These are phyloP conservation scores for Sturnira hondurensis DNA, from an alignment of 2,113 vertebrate genomes.

Conservation along the genomic window DNA sequence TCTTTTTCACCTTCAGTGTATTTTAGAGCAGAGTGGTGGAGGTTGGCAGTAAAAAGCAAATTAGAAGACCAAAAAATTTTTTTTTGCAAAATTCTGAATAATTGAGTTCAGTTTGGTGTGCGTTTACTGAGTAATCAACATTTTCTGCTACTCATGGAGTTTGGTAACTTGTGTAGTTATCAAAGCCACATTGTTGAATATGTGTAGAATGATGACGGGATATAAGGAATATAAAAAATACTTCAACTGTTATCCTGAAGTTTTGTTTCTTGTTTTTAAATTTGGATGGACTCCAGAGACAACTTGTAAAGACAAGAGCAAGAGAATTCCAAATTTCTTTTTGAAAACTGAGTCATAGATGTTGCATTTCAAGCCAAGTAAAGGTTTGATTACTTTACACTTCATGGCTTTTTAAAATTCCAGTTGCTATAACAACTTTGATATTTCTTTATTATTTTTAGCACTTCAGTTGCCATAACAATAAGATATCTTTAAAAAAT, in stretches of 20 bases:
- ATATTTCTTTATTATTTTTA: conserved; percentile 86
- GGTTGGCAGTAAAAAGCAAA: not conserved
- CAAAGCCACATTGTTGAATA: not conserved
- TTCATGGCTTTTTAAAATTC: conserved; percentile 85
- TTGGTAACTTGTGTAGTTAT: not conserved
- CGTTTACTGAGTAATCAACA: not conserved
- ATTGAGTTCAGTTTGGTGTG: not conserved
- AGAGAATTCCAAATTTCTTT: conserved; percentile 75
- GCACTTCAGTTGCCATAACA: conserved; percentile 86
- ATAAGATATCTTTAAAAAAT: conserved; percentile 81
- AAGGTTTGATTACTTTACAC: conserved; percentile 85
- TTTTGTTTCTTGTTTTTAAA: conserved; percentile 44
- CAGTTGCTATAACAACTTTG: conserved; percentile 90
- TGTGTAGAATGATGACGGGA: not conserved
- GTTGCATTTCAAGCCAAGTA: conserved; percentile 81
- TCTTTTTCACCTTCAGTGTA: not conserved
- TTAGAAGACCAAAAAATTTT: conserved; percentile 4
- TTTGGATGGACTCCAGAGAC: conserved; percentile 47
- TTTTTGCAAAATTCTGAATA: not conserved
- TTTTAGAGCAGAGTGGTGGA: not conserved
- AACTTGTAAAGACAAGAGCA: conserved; percentile 50
- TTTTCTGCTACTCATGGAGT: not conserved
- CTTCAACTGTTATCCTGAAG: not conserved
- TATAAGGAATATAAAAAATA: not conserved
- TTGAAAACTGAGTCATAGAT: conserved; percentile 83